Evolutionary conservation across 1,140 invertebrate genomes (phyloP).

Genomic region (Maniola jurtina): DNA sequence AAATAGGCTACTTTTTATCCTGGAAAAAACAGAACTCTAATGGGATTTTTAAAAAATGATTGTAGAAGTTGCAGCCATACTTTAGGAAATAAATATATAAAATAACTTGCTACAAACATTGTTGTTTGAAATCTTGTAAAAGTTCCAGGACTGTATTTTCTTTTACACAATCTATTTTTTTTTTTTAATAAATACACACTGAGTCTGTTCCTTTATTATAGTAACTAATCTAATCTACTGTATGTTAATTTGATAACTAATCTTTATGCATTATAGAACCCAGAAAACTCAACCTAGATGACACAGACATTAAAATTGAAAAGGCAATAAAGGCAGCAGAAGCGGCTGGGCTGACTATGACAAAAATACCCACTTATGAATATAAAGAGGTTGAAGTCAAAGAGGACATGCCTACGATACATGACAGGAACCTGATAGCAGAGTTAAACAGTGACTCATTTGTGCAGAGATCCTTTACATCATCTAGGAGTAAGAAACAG

Average conservation of each 20-base stretch:
- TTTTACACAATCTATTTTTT: too few species aligned
- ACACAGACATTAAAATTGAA: conserved; percentile 70
- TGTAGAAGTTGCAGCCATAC: too few species aligned
- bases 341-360: conserved; percentile 72
- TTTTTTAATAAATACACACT: too few species aligned
- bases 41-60: too few species aligned
- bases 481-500: conserved; percentile 69
- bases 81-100: too few species aligned
- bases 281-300: conserved; percentile 52
- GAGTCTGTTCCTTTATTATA: too few species aligned
- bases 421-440: conserved; percentile 70
- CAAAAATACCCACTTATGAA: conserved; percentile 74
- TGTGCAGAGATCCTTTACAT: conserved; percentile 66
- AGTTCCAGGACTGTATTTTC: too few species aligned
- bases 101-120: too few species aligned
- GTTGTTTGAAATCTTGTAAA: too few species aligned
- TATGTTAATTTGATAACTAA: too few species aligned
- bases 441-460: conserved; percentile 74
- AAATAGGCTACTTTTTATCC: too few species aligned
- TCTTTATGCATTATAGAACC: conserved; percentile 29
- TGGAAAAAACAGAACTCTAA: neutral
- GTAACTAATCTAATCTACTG: too few species aligned
- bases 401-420: conserved; percentile 77
- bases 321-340: conserved; percentile 75
- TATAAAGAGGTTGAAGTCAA: conserved; percentile 71